Percentiles rank a stretch among this genome's conserved stretches.
Conservation (phyloP, 1,140 invertebrate species). For the Eueides isabella region DNA sequence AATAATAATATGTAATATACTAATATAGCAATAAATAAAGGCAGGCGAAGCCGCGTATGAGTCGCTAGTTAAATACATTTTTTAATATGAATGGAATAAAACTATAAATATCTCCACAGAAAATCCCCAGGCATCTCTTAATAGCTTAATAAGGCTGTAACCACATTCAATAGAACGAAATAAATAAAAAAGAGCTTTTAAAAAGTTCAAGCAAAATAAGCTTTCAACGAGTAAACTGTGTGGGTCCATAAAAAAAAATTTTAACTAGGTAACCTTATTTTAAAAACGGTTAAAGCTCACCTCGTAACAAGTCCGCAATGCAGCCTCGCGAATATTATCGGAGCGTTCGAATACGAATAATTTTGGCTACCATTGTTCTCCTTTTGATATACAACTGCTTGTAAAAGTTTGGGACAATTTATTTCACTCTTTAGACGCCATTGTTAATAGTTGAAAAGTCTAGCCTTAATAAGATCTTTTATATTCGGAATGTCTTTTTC, state of each 20-base stretch:
- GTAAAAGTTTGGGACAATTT: not conserved
- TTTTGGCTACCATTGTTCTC: constrained; percentile 27
- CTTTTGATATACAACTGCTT: constrained; percentile 2
- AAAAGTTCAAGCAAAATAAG: not conserved
- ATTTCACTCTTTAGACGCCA: constrained; percentile 1
- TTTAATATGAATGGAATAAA: not conserved
- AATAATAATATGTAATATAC: no score
- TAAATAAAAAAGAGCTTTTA: not conserved
- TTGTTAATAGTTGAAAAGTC: not conserved
- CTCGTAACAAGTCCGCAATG: constrained; percentile 36
- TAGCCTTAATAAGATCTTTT: not conserved
- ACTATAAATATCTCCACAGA: not conserved
- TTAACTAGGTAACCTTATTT: constrained; percentile 29
- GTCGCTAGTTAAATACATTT: no score
- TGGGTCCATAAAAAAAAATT: not conserved
- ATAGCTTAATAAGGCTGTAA: constrained; percentile 7
- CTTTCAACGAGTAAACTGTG: constrained; percentile 2
- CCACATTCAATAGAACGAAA: not conserved
- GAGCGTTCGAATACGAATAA: constrained; percentile 34
- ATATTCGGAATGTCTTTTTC: no score
- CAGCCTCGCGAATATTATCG: constrained; percentile 37
- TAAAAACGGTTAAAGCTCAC: constrained; percentile 25
- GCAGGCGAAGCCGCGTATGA: no score
- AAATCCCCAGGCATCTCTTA: not conserved
- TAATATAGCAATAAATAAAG: no score